Percentiles rank a stretch among this genome's conserved stretches.
Conservation (phyloP, 2,888 invertebrate genomes). For the Seira ritae region DNA sequence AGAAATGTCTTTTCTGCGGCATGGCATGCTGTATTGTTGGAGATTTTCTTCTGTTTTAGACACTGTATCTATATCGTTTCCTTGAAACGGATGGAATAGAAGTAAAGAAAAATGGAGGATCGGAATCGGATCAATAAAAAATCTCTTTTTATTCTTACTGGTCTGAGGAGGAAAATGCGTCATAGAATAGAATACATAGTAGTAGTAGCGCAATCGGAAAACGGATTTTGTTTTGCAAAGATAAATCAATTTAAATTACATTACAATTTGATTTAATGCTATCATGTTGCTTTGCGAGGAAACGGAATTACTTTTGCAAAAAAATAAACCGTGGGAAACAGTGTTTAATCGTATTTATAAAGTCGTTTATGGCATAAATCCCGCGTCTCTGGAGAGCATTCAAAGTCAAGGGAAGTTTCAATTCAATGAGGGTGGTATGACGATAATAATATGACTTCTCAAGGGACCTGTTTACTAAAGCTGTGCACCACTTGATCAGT, state of each 20-base stretch:
- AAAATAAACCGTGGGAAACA: conserved; percentile 40
- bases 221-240: neutral
- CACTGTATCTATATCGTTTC: neutral
- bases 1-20: conserved; percentile 30
- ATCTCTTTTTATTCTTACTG: neutral
- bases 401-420: conserved; percentile 16
- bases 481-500: conserved; percentile 23
- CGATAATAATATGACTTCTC: conserved; percentile 13
- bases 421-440: neutral
- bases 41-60: conserved; percentile 12
- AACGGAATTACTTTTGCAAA: neutral
- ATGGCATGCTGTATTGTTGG: neutral
- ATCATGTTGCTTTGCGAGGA: neutral
- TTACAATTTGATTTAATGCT: neutral
- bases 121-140: conserved; percentile 37
- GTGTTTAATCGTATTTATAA: conserved; percentile 44
- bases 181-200: neutral
- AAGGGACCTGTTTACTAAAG: conserved; percentile 35
- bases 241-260: neutral
- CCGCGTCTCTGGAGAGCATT: conserved; percentile 34
- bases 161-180: neutral
- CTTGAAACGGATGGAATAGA: conserved; percentile 12
- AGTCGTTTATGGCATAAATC: conserved; percentile 45
- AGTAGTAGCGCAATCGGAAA: too few relatives aligned
- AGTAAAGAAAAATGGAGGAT: conserved; percentile 5